Conservation (phyloP, 1,140 invertebrate genomes). For the Leptestheria dahalacensis region DNA sequence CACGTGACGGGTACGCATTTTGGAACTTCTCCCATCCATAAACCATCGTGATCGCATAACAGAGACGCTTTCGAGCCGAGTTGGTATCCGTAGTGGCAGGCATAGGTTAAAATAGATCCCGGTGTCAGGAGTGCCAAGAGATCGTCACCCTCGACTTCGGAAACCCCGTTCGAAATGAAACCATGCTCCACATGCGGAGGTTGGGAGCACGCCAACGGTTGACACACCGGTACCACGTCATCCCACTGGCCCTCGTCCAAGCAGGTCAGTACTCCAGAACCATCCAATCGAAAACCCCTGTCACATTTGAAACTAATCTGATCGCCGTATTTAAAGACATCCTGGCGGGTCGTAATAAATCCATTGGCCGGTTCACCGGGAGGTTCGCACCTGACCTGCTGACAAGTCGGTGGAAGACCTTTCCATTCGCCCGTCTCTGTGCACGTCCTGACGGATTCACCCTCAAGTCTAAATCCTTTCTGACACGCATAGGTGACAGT, state of each 20-base stretch:
- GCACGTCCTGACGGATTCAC: slow-evolving; percentile 32
- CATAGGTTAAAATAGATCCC: slow-evolving; percentile 16
- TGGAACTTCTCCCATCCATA: slow-evolving; percentile 17
- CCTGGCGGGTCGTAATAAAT: not conserved
- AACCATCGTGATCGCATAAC: slow-evolving; percentile 11
- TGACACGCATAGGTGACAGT: slow-evolving; percentile 36
- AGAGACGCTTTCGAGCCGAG: not conserved
- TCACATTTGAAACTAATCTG: slow-evolving; percentile 26
- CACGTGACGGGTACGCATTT: slow-evolving; percentile 26
- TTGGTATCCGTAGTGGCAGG: slow-evolving; percentile 19
- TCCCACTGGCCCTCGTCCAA: slow-evolving; percentile 31
- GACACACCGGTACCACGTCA: slow-evolving; percentile 20
- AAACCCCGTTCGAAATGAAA: slow-evolving; percentile 15
- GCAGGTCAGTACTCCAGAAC: slow-evolving; percentile 28
- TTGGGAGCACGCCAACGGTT: slow-evolving; percentile 20
- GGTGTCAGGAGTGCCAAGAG: not conserved
- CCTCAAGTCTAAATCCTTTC: slow-evolving; percentile 34
- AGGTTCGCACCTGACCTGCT: slow-evolving; percentile 20
- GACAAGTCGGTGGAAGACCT: slow-evolving; percentile 23
- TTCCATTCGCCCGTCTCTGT: slow-evolving; percentile 35
- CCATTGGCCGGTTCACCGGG: slow-evolving; percentile 10
- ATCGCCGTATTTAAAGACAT: slow-evolving; percentile 11
- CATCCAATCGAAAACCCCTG: slow-evolving; percentile 29
- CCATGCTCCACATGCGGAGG: slow-evolving; percentile 16
- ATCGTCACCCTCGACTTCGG: not conserved